Evolutionary conservation across 2,797 vertebrate species (phyloP), one percentile per base, ranked within the genome.

Genomic region (Brachyalestes nurse): DNA sequence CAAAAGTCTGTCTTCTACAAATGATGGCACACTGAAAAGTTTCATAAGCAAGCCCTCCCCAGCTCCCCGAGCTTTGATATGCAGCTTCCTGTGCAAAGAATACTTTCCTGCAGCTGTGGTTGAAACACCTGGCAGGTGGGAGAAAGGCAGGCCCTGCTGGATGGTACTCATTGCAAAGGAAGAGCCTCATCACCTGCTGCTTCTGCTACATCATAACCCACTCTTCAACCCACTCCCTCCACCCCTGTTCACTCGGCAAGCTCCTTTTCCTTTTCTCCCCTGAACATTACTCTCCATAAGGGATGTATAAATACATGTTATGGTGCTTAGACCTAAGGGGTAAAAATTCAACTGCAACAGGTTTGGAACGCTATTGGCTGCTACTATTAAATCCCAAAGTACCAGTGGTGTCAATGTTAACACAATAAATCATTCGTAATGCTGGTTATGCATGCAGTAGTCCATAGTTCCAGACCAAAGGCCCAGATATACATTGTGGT

Each of bases 1-100:
- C 53, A 71, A 62, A 81, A 62, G 40, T 19, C 55, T 51, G 47
- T 42, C n/a, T 45, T 75, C 64, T 74, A 51, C 23, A 58, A 28
- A 64, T 19, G 42, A 25, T 62, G 38, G 23, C 19, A 14, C 8
- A 51, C 13, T 58, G 25, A 51, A 21, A 23, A 25, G 73, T 75
- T 40, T 74, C 17, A 4, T 74, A 74, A 62, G 42, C 60, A 51
- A 64, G 23, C 45, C 1, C 12, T 47, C 4, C 66, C 21, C 5
- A 49, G 40, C 28, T 40, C 28, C 4, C 34, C 34, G 0, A 70
- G 67, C 42, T 70, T 51, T 70, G n/a, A 70, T 70, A 45, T 51
- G 9, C 16, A 23, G 67, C 25, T 49, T 70, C 21, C 42, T 70
- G 6, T 9, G 28, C 6, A 40, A 5, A 1, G 4, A 8, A 4